Conservation (phyloP, 1,140 invertebrate species). For the Popillia japonica region DNA sequence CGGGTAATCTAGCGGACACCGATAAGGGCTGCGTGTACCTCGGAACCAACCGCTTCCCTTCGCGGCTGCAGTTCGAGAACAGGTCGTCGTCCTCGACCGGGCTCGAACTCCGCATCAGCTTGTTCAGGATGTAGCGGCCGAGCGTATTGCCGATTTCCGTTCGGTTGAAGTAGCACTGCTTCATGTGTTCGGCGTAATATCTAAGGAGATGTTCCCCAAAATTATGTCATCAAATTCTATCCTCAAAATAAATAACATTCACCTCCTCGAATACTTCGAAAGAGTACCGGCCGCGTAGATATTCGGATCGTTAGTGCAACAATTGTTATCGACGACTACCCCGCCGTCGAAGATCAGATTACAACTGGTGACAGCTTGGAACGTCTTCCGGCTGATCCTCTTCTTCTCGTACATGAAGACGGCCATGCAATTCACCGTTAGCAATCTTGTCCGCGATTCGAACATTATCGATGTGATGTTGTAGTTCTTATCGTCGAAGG, state of each 20-base stretch:
- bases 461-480: slow-evolving; percentile 55
- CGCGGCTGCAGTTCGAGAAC: background rate
- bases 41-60: slow-evolving; percentile 45
- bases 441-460: slow-evolving; percentile 60
- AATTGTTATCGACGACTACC: slow-evolving; percentile 72
- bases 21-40: slow-evolving; percentile 58
- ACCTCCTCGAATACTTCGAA: slow-evolving; percentile 68
- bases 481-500: slow-evolving; percentile 44
- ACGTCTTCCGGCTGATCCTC: slow-evolving; percentile 56
- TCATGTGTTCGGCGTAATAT: slow-evolving; percentile 58
- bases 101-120: slow-evolving; percentile 46
- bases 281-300: slow-evolving; percentile 75
- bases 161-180: slow-evolving; percentile 56
- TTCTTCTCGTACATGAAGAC: slow-evolving; percentile 64
- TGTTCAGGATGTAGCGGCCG: slow-evolving; percentile 49
- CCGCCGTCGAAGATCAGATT: slow-evolving; percentile 75
- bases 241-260: too few species aligned
- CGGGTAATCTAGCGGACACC: slow-evolving; percentile 60
- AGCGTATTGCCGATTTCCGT: slow-evolving; percentile 51
- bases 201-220: background rate
- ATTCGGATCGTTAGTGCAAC: slow-evolving; percentile 73
- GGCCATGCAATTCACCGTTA: slow-evolving; percentile 61
- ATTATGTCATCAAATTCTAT: too few species aligned
- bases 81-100: slow-evolving; percentile 26
- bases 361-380: slow-evolving; percentile 70